Percentiles rank a stretch among this genome's conserved stretches.
These are phyloP conservation scores for Okamejei kenojei DNA, from an alignment of 2,797 vertebrate genomes.

Conservation along the genomic window DNA sequence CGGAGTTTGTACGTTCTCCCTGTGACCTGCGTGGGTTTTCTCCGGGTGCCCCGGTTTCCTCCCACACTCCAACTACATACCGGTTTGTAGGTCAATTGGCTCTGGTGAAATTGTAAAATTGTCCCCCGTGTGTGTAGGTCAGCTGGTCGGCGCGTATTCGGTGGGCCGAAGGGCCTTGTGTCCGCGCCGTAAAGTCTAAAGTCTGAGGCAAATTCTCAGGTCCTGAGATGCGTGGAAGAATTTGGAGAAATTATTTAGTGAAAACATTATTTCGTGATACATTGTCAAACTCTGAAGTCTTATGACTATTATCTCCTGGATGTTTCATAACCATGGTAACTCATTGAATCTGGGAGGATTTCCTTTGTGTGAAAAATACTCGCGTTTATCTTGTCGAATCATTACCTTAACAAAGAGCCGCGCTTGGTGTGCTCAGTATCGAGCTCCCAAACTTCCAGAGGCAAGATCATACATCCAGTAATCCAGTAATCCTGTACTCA, in stretches of 20 bases:
- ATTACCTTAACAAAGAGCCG: background rate
- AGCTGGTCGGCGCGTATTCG: no score
- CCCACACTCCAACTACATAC: no score
- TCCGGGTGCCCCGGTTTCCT: no score
- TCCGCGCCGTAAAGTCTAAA: no score
- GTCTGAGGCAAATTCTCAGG: no score
- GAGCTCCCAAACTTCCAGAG: background rate
- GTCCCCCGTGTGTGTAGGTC: no score
- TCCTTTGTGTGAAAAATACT: background rate
- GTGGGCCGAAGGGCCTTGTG: no score
- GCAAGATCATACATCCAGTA: background rate
- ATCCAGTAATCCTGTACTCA: background rate
- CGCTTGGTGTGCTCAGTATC: background rate
- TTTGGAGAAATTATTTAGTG: background rate
- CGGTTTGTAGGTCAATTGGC: no score
- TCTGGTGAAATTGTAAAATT: no score
- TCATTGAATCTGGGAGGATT: background rate
- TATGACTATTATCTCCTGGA: background rate
- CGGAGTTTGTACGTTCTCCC: no score
- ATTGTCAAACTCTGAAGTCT: background rate
- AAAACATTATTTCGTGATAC: background rate
- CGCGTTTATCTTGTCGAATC: background rate
- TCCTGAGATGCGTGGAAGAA: background rate
- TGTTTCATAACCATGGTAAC: slow-evolving; percentile 22
- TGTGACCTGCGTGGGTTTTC: no score